These are phyloP conservation scores for Canis aureus DNA, from an alignment of 2,113 vertebrate genomes.

Conservation along the genomic window DNA sequence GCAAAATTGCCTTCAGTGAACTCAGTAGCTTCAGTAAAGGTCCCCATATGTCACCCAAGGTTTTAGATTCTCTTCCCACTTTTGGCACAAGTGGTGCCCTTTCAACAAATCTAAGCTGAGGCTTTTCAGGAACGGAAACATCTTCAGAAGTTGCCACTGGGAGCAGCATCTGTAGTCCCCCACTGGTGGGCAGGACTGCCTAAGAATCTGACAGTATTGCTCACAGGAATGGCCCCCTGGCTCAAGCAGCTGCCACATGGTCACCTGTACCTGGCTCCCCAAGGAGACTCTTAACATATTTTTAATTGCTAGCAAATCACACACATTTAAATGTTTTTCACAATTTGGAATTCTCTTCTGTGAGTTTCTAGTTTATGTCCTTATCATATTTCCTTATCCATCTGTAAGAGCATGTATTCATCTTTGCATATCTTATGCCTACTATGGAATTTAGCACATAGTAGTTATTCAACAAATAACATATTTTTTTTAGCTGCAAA, in stretches of 20 bases:
- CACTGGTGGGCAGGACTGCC: not conserved
- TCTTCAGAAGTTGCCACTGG: constrained; percentile 80
- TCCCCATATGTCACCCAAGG: constrained; percentile 93
- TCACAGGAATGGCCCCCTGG: not conserved
- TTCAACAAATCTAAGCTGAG: constrained; percentile 94
- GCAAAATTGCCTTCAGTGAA: constrained; percentile 92
- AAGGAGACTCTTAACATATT: not conserved
- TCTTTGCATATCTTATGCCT: not conserved
- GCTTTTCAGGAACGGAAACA: constrained; percentile 90
- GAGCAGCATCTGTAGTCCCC: not conserved
- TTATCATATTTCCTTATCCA: not conserved
- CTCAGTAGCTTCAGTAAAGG: constrained; percentile 85
- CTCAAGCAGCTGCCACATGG: not conserved
- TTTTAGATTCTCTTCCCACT: constrained; percentile 90
- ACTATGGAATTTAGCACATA: not conserved
- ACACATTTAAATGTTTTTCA: not conserved
- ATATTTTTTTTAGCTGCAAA: not conserved
- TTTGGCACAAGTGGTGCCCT: constrained; percentile 93
- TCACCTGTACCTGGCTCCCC: not conserved
- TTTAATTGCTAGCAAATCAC: not conserved
- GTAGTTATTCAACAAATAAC: not conserved
- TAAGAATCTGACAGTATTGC: not conserved
- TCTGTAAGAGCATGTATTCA: not conserved
- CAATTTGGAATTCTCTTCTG: not conserved
- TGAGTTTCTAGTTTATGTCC: not conserved